Base-by-base conservation (phyloP, 92 coral and sea anemone species). In the Siderastrea siderea region DNA sequence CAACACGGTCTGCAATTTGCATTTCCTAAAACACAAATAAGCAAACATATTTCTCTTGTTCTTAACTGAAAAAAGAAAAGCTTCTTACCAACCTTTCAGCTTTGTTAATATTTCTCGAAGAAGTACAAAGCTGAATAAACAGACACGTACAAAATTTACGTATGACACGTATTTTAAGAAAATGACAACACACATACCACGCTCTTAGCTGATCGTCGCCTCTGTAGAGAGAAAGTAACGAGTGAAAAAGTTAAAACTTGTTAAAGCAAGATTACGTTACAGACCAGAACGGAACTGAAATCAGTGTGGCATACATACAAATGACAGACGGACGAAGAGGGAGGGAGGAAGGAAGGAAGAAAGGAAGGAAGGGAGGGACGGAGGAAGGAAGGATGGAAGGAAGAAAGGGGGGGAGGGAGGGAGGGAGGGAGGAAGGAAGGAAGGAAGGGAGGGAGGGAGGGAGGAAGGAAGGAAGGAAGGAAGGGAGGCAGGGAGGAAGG, bases 1-100 rank as follows among this genome's bases (percentile, higher is more conserved):
- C 90, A 70, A 87, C 66, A 72, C 89, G 86, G 65, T 84, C 83
- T 6, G 90, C 76, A 64, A 91, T 67, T 70, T 75, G 83, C 69
- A 76, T 75, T 4, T 91, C 82, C 91, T 91, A 64, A 10, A 12
- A 49, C 71, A 55, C 17, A 81, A 48, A 70, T 61, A 10, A 52
- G 6, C 15, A 16, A 47, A n/a, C 16, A 44, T n/a, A 68, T 66
- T 17, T 59, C n/a, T 26, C 38, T 26, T 26, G 38, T 26, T 26
- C 38, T 26, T 26, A 26, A 26, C 38, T 26, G 38, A 26, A 26
- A 26, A 26, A 26, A 26, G 38, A 26, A 26, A 26, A 26, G 38
- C 38, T 26, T 26, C 38, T 26, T 26, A 26, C 38, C 38, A 26
- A 26, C 38, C 38, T 26, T 26, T 26, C 38, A 26, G 38, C 38